Evolutionary conservation across 1,140 invertebrate species (phyloP).

Genomic region (Drosophila asahinai): DNA sequence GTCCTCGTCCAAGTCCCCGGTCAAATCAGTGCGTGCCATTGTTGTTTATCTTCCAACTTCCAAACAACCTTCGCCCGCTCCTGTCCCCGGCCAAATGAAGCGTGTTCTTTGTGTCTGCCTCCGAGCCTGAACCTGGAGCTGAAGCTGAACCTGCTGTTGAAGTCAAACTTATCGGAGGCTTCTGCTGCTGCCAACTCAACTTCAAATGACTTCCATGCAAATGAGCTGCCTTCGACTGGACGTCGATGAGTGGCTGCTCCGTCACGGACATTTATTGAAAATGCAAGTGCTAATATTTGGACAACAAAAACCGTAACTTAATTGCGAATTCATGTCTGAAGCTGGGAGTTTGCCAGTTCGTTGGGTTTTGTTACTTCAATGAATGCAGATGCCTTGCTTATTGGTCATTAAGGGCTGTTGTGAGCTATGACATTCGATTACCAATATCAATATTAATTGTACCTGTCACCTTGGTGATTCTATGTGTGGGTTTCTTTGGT

Average conservation of each 20-base stretch:
- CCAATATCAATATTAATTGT: too few relatives aligned
- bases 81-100: slow-evolving; percentile 59
- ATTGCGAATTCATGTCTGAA: slow-evolving; percentile 62
- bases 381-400: slow-evolving; percentile 2
- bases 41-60: slow-evolving; percentile 69
- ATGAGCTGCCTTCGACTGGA: slow-evolving; percentile 51
- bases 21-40: slow-evolving; percentile 79
- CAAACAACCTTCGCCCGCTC: not conserved
- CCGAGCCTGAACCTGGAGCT: slow-evolving; percentile 24
- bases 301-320: slow-evolving; percentile 75
- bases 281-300: slow-evolving; percentile 78
- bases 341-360: slow-evolving; percentile 9
- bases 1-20: slow-evolving; percentile 16
- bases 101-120: slow-evolving; percentile 58
- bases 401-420: too few relatives aligned
- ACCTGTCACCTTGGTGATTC: too few relatives aligned
- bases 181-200: slow-evolving; percentile 29
- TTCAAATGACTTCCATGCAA: slow-evolving; percentile 61
- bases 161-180: slow-evolving; percentile 47
- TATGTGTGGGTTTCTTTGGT: not conserved
- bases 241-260: slow-evolving; percentile 41
- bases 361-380: not conserved
- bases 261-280: slow-evolving; percentile 73
- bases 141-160: slow-evolving; percentile 48
- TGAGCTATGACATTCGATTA: too few relatives aligned